Conservation (phyloP, 2,888 invertebrate genomes). For the Limnephilus auricula region DNA sequence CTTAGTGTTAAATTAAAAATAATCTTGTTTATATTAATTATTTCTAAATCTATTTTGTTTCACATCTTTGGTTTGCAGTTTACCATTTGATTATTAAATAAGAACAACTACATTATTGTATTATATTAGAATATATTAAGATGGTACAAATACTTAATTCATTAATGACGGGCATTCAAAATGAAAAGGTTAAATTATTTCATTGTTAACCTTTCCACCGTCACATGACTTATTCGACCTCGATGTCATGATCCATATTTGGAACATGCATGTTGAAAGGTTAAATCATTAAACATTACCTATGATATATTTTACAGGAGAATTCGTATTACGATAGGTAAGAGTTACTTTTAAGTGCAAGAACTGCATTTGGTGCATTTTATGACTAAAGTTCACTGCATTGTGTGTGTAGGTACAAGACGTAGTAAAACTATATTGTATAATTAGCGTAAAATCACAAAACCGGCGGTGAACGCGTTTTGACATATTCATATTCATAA, state of each 20-base stretch:
- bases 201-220: neutral
- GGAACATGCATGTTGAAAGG: neutral
- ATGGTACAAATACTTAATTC: neutral
- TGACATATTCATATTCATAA: slow-evolving; percentile 26
- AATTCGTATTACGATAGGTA: slow-evolving; percentile 14
- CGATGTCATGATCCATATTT: neutral
- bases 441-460: slow-evolving; percentile 30
- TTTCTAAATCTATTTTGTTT: slow-evolving; percentile 24
- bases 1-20: neutral
- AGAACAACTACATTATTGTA: slow-evolving; percentile 22
- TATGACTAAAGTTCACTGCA: slow-evolving; percentile 39
- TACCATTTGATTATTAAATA: slow-evolving; percentile 27
- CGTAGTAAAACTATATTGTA: slow-evolving; percentile 15
- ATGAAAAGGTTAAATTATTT: neutral
- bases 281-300: neutral
- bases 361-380: slow-evolving; percentile 42
- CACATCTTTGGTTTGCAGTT: slow-evolving; percentile 23
- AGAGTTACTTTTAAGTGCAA: slow-evolving; percentile 27
- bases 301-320: neutral
- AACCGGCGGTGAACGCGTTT: slow-evolving; percentile 20
- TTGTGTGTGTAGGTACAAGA: slow-evolving; percentile 9
- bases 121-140: slow-evolving; percentile 4
- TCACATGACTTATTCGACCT: neutral
- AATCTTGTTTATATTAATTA: neutral
- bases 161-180: neutral